These are phyloP conservation scores for Rotaria macrura DNA, from an alignment of 2,888 invertebrate species.

Conservation along the genomic window DNA sequence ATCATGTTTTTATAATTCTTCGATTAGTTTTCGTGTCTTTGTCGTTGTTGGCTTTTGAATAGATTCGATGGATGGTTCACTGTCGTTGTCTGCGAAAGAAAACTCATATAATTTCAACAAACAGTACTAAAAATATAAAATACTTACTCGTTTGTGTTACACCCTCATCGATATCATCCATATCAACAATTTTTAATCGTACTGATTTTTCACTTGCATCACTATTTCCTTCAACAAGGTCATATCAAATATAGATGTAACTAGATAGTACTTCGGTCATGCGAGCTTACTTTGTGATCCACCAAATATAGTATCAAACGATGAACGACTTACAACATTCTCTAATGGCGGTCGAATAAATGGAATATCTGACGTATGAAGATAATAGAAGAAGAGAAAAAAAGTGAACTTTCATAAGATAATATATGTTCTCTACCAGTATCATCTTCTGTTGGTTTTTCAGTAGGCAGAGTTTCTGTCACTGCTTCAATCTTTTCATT, in stretches of 20 bases:
- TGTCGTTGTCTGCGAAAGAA: not conserved
- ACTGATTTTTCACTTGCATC: not conserved
- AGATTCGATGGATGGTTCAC: not conserved
- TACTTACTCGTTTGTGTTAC: not conserved
- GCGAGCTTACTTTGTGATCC: not conserved
- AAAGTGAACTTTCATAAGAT: too few species aligned
- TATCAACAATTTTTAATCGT: not conserved
- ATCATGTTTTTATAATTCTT: not conserved
- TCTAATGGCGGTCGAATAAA: constrained; percentile 6
- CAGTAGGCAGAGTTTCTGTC: not conserved
- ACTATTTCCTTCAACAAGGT: not conserved
- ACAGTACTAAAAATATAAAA: not conserved
- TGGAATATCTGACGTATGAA: not conserved
- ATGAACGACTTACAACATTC: not conserved
- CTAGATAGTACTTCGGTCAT: not conserved
- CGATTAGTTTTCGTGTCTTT: not conserved
- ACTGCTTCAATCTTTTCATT: not conserved
- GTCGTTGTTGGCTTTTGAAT: not conserved
- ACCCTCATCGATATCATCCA: not conserved
- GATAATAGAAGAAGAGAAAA: not conserved
- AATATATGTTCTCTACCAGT: not conserved
- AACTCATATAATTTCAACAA: too few species aligned
- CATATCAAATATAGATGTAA: not conserved
- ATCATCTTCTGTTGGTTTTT: not conserved
- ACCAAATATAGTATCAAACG: not conserved